Base-by-base conservation (phyloP, 2,888 invertebrate species). In the Epistrophe grossulariae region DNA sequence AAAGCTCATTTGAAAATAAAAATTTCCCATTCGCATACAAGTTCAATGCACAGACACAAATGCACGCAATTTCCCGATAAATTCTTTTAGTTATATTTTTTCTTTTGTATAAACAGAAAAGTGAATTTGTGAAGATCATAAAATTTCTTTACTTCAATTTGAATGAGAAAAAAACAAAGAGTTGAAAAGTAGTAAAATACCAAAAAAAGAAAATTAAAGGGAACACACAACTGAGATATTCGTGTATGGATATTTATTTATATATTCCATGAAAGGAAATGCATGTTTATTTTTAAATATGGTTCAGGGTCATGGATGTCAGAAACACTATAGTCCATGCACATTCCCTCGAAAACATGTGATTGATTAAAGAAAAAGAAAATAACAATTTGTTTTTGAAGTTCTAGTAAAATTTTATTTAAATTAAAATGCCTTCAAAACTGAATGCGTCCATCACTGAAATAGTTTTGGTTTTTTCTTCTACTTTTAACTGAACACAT, bases 31-130 rank as follows among this genome's bases (percentile, higher is more conserved):
- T 28, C 24, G 13, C 45, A 78, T 45, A 85, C 85, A 85, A 85
- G 85, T 85, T 85, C 85, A 85, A 82, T 79, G 85, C 82, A 82
- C 82, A 82, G 55, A 81, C 45, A 85, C 84, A 38, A 78, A 55
- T 50, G 81, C 73, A 70, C 55, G 10, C 24, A 45, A 40, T 64
- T 64, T 77, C 57, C 59, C 71, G 38, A 57, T 15, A 31, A 76
- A 71, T 70, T 68, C 35, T 70, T 55, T 62, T 62, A 1, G 6
- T 17, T 35, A n/a, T n/a, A 11, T 35, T 3, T 45, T 45, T 66
- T 19, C 55, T 35, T 64, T 24, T 64, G 10, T 28, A 13, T 50
- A 68, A 72, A 78, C 57, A 72, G n/a, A n/a, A 0, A 57, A 73
- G 59, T 68, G 52, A 43, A 72, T 78, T 35, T 52, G 13, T 28